These are phyloP conservation scores for Acanthococcus lagerstroemiae DNA, from an alignment of 2,888 invertebrate genomes.

Conservation along the genomic window DNA sequence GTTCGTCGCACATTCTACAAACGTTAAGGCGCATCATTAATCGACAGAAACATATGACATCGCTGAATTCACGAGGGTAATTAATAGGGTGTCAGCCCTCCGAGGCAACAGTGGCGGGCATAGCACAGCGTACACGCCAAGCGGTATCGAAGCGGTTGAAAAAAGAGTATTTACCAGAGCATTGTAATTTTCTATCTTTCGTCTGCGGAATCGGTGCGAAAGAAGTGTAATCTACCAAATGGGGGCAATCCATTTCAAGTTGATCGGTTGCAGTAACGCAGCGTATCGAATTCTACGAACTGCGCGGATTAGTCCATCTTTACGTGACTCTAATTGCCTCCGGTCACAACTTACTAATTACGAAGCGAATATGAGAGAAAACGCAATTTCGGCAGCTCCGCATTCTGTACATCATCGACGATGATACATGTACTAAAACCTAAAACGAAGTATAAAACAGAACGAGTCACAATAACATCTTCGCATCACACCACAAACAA, in stretches of 20 bases:
- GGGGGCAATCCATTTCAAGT: slow-evolving; percentile 22
- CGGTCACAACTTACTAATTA: too few relatives aligned
- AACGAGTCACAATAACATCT: slow-evolving; percentile 8
- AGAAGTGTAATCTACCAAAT: slow-evolving; percentile 21
- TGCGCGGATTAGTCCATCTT: too few relatives aligned
- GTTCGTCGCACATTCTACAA: slow-evolving; percentile 51
- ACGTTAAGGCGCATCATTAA: too few relatives aligned
- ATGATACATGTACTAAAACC: background rate
- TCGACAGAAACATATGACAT: too few relatives aligned
- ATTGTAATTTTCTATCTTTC: slow-evolving; percentile 14
- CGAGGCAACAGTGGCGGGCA: too few relatives aligned
- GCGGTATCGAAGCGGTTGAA: too few relatives aligned
- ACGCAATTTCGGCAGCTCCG: slow-evolving; percentile 6
- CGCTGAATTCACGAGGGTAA: background rate
- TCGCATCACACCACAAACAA: background rate
- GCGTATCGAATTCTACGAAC: too few relatives aligned
- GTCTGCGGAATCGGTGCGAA: background rate
- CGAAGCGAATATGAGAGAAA: too few relatives aligned
- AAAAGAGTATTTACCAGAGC: slow-evolving; percentile 6
- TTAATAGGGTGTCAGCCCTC: too few relatives aligned
- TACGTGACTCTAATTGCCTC: too few relatives aligned
- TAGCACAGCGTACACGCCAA: background rate
- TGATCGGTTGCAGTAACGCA: too few relatives aligned
- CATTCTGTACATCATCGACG: slow-evolving; percentile 1
- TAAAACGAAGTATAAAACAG: slow-evolving; percentile 5